These are phyloP conservation scores for Pyrgilauda ruficollis DNA, from an alignment of 2,113 vertebrate genomes.

Conservation along the genomic window DNA sequence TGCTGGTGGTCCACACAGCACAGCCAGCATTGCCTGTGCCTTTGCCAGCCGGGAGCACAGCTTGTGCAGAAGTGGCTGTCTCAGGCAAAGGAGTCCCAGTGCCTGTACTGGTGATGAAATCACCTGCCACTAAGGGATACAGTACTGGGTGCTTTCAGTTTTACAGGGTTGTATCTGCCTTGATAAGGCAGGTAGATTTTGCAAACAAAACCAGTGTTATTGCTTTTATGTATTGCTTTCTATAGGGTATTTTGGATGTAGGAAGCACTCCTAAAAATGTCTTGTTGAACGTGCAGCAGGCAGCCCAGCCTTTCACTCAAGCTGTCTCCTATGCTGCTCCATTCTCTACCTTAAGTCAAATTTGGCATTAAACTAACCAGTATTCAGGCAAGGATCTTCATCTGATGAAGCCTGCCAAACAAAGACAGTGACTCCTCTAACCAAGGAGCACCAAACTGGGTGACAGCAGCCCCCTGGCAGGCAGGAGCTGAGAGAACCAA, in stretches of 20 bases:
- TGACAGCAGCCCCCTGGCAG: neutral
- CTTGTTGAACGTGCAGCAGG: neutral
- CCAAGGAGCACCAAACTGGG: accelerated
- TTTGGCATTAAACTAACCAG: neutral
- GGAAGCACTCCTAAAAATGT: neutral
- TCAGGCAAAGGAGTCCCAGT: neutral
- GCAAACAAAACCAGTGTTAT: neutral
- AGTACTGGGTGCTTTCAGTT: neutral
- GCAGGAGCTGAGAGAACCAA: neutral
- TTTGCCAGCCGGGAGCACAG: neutral
- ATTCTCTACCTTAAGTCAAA: neutral
- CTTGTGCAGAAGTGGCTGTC: neutral
- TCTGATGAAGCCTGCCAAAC: neutral
- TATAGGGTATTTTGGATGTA: neutral
- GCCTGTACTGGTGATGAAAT: accelerated
- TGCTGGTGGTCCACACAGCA: accelerated
- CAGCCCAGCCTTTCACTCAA: neutral
- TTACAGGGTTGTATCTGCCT: neutral
- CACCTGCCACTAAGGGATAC: neutral
- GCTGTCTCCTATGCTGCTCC: neutral
- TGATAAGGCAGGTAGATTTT: neutral
- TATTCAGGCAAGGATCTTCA: neutral
- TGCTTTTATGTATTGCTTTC: neutral
- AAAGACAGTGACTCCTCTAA: neutral
- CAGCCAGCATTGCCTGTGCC: neutral